A percentile compares a stretch with the other conserved stretches of the same genome.
Evolutionary conservation across 2,888 invertebrate species (phyloP).

Genomic region (Nemurella pictetii): DNA sequence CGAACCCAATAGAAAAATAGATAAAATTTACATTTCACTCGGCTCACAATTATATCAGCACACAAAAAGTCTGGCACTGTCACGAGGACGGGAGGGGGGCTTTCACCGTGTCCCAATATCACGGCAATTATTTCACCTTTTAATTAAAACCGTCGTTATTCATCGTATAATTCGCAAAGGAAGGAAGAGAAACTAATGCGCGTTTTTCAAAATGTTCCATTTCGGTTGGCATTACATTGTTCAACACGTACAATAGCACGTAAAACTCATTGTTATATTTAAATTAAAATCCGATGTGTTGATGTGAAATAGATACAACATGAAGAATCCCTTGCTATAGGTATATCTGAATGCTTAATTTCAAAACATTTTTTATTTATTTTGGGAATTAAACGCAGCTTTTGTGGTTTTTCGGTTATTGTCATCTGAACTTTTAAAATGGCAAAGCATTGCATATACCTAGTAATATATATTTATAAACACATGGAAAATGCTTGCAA

Average conservation of each 20-base stretch:
- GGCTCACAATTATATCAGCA: not conserved
- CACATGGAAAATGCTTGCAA: not conserved
- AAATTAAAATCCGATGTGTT: not conserved
- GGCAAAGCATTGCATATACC: not conserved
- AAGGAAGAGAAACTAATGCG: not conserved
- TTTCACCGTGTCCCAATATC: conserved; percentile 3
- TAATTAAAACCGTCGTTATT: conserved; percentile 19
- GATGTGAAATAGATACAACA: not conserved
- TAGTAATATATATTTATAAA: not conserved
- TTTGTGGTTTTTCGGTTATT: not conserved
- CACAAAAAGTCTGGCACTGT: not conserved
- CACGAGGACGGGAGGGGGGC: not conserved
- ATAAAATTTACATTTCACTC: not conserved
- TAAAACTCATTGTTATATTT: not conserved
- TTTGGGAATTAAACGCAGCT: not conserved
- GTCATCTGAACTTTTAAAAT: not conserved
- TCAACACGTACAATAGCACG: not conserved
- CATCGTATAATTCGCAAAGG: not conserved
- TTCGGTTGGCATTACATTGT: not conserved
- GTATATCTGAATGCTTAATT: not conserved
- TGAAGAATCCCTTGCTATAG: not conserved
- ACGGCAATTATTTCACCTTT: conserved; percentile 23
- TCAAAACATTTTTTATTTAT: not conserved
- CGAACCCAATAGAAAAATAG: not conserved
- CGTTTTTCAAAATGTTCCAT: not conserved